These are phyloP conservation scores for Maniola jurtina DNA, from an alignment of 1,140 invertebrate species.

Conservation along the genomic window DNA sequence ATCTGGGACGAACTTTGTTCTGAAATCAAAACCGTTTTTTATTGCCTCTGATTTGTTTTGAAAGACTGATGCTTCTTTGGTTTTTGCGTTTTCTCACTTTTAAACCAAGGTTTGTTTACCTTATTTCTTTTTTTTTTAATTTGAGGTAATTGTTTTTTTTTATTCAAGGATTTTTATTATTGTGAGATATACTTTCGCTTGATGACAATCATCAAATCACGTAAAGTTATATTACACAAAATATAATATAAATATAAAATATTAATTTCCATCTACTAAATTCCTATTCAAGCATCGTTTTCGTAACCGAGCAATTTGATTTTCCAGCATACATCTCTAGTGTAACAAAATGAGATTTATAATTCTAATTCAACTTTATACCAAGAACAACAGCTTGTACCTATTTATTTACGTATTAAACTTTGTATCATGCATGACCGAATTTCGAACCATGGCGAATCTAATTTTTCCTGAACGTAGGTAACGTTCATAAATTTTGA, in stretches of 20 bases:
- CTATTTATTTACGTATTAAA: not conserved
- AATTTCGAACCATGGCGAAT: not conserved
- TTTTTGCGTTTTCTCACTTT: not conserved
- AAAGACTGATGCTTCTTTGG: constrained; percentile 8
- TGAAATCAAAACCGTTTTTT: constrained; percentile 29
- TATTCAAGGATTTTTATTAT: too few relatives aligned
- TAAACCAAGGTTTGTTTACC: not conserved
- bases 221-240: too few relatives aligned
- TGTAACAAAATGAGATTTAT: too few relatives aligned
- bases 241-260: too few relatives aligned
- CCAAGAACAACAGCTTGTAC: not conserved
- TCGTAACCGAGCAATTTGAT: too few relatives aligned
- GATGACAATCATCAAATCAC: too few relatives aligned
- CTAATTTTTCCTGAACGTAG: not conserved
- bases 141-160: too few relatives aligned
- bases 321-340: too few relatives aligned
- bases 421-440: not conserved
- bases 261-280: too few relatives aligned
- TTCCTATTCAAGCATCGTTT: too few relatives aligned
- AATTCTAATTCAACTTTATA: not conserved
- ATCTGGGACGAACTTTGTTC: constrained; percentile 41
- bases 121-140: not conserved
- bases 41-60: constrained; percentile 32
- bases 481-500: not conserved
- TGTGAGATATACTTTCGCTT: too few relatives aligned